Conservation (phyloP, 1,140 invertebrate genomes). For the Macrobrachium nipponense region DNA sequence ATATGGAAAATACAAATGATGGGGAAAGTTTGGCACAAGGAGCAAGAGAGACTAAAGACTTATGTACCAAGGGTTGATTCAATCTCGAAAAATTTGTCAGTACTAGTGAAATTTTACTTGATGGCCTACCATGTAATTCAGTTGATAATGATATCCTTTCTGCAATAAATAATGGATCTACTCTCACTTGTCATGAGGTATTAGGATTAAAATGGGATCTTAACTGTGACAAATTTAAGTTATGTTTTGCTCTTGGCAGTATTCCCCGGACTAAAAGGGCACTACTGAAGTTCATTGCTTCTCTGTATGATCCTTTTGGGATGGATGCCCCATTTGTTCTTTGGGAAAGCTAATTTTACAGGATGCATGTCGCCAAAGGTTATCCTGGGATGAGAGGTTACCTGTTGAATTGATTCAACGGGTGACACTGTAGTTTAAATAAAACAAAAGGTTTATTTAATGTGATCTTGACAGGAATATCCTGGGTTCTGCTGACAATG, state of each 20-base stretch:
- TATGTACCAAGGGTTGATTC: constrained; percentile 4
- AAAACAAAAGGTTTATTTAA: no score
- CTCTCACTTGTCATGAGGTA: not conserved
- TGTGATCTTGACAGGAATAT: no score
- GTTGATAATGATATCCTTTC: no score
- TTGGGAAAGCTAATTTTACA: constrained; percentile 1
- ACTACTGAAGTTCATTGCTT: not conserved
- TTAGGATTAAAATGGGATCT: not conserved
- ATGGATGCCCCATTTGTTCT: not conserved
- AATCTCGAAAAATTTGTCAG: not conserved
- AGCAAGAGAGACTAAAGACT: not conserved
- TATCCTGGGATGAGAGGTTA: no score
- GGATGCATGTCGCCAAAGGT: no score
- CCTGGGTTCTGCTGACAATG: no score
- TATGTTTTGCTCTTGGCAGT: not conserved
- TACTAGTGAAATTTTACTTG: not conserved
- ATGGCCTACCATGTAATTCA: not conserved
- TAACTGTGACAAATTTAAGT: not conserved
- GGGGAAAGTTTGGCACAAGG: no score
- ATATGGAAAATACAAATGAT: no score
- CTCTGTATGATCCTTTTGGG: not conserved
- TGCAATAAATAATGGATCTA: not conserved
- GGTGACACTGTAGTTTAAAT: no score
- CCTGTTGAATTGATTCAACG: no score
- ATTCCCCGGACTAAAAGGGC: not conserved